A percentile compares a stretch with the other conserved stretches of the same genome.
Conservation (phyloP, 2,888 invertebrate genomes). For the Gerris lacustris region DNA sequence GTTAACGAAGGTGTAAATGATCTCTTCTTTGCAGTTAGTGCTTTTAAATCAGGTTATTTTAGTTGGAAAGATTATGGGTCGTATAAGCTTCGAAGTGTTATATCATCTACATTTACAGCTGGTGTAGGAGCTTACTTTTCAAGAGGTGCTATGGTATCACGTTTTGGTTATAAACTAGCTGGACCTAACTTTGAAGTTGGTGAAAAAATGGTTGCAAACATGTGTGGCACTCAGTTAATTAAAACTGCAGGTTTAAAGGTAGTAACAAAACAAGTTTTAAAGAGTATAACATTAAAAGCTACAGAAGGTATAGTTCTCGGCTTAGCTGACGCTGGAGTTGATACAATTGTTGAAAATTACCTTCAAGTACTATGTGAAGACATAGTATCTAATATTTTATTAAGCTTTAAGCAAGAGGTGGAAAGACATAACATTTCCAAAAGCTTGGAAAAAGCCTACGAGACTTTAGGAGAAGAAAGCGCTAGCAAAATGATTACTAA, state of each 20-base stretch:
- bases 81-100: conserved; percentile 25
- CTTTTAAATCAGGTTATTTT: conserved; percentile 26
- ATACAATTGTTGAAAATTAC: background rate
- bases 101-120: conserved; percentile 9
- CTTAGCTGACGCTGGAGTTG: background rate
- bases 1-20: conserved; percentile 30
- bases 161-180: background rate
- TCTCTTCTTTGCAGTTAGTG: conserved; percentile 27
- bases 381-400: background rate
- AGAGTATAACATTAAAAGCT: background rate
- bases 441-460: background rate
- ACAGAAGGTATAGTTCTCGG: conserved; percentile 9
- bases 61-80: conserved; percentile 26
- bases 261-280: conserved; percentile 7
- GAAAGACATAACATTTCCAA: background rate
- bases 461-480: background rate
- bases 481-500: background rate
- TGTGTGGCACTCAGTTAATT: background rate
- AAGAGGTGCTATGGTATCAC: background rate
- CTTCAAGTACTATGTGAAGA: background rate
- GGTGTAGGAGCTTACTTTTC: background rate
- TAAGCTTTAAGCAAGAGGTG: background rate
- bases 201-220: background rate
- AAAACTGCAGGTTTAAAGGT: background rate
- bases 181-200: background rate